Percentiles rank a stretch among this genome's conserved stretches.
Conservation (phyloP, 2,113 vertebrate species). For the Heterochromis multidens region DNA sequence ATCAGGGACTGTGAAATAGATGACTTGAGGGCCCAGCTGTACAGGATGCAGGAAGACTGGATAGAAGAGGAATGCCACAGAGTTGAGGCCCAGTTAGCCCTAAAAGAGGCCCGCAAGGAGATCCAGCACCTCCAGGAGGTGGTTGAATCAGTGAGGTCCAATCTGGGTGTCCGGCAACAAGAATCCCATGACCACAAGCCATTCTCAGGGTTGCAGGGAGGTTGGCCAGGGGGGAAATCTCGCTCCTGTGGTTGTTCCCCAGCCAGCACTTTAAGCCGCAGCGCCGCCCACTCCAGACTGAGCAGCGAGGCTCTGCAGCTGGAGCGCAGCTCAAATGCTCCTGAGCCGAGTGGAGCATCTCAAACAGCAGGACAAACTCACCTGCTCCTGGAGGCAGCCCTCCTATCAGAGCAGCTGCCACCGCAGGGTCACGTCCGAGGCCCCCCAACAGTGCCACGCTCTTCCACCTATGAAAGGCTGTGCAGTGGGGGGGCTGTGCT, state of each 20-base stretch:
- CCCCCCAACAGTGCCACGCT: constrained; percentile 66
- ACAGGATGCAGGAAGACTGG: constrained; percentile 98
- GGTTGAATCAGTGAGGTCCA: constrained; percentile 87
- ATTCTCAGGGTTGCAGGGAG: constrained; percentile 80
- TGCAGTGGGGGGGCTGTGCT: constrained; percentile 63
- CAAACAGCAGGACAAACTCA: constrained; percentile 78
- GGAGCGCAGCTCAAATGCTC: constrained; percentile 72
- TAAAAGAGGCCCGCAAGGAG: constrained; percentile 94
- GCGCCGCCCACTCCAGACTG: constrained; percentile 84
- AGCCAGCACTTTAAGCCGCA: constrained; percentile 86
- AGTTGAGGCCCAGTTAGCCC: constrained; percentile 92
- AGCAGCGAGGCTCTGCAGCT: constrained; percentile 81
- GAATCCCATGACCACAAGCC: constrained; percentile 88
- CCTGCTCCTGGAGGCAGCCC: constrained; percentile 78
- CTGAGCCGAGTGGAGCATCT: constrained; percentile 63
- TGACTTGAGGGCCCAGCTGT: constrained; percentile 87
- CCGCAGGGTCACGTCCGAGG: constrained; percentile 38
- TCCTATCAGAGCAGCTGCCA: constrained; percentile 75
- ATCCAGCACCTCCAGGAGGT: constrained; percentile 93
- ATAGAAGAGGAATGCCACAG: constrained; percentile 97
- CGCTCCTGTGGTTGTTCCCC: constrained; percentile 90
- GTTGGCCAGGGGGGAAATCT: constrained; percentile 52
- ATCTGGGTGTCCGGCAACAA: constrained; percentile 76
- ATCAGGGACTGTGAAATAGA: constrained; percentile 90
- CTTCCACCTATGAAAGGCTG: constrained; percentile 83